phyloP scores from a whole-genome alignment of 1,140 invertebrate species.

The Psix sp. region DNA sequence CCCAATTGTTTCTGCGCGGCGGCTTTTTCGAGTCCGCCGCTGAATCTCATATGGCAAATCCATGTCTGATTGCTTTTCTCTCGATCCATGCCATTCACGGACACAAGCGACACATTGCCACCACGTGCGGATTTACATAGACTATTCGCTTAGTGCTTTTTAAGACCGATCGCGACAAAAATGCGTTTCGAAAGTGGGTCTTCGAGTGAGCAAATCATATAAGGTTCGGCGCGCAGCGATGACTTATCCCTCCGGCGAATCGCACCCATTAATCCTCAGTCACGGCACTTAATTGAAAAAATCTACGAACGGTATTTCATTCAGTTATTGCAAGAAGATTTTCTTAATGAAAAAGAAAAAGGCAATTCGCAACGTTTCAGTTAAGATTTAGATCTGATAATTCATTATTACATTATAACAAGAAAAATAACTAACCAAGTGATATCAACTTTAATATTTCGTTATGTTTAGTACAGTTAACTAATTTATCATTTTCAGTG shows the following conservation, averaged over 20 bases:
- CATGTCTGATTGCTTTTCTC: conserved; percentile 60
- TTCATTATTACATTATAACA: too few relatives aligned
- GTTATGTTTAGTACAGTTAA: too few relatives aligned
- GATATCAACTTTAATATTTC: too few relatives aligned
- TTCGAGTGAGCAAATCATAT: conserved; percentile 58
- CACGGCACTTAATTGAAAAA: conserved; percentile 54
- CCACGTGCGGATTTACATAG: conserved; percentile 48
- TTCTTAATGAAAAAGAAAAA: too few relatives aligned
- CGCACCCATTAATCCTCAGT: conserved; percentile 61
- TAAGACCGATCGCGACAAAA: conserved; percentile 59
- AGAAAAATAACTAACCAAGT: too few relatives aligned
- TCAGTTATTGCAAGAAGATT: too few relatives aligned
- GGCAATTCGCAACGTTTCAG: too few relatives aligned
- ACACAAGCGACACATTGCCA: conserved; percentile 42
- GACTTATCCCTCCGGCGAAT: conserved; percentile 46
- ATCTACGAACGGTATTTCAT: background rate
- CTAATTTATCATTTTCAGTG: too few relatives aligned
- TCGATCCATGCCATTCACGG: conserved; percentile 52
- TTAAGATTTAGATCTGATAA: too few relatives aligned
- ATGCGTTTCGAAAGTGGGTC: conserved; percentile 66
- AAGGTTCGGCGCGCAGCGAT: conserved; percentile 53
- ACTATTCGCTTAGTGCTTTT: conserved; percentile 47
- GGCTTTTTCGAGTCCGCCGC: conserved; percentile 12
- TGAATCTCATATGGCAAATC: conserved; percentile 51
- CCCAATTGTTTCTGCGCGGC: conserved; percentile 23